Evolutionary conservation across 2,113 vertebrate species (phyloP), one percentile per base, ranked within the genome.

Genomic region (Channa maculata): DNA sequence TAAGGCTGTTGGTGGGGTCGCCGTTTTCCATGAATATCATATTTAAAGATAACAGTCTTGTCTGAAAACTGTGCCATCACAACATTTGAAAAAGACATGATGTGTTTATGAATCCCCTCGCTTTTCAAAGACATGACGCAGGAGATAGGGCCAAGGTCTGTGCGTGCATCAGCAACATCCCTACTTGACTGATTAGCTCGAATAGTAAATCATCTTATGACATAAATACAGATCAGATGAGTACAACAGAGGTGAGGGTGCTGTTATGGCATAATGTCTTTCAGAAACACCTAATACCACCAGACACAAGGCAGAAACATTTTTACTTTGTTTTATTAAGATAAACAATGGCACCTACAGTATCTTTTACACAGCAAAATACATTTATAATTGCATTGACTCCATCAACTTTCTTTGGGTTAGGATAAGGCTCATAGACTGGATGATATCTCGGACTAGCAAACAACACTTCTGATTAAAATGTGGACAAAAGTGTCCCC

Each of bases 81-180:
- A 65, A 33, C 53, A 68, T 45, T 44, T 52, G 7, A 66, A 53
- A 7, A 82, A 71, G 36, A 77, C 49, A 60, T 84, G 33, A 24
- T 54, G 11, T 3, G 43, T 69, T 81, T 77, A 74, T 48, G 79
- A 86, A 84, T 73, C 53, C 45, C 44, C 36, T 51, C 51, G 65
- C 79, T 52, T n/a, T 3, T 45, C 12, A 9, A 41, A 45, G 24
- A 64, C 39, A 74, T 90, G 90, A 91, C 88, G 86, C 86, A 84
- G 55, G 52, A 86, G 70, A 90, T 79, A 81, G 51, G 44, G 6
- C 60, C 91, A 92, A 93, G 92, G 91, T 55, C 80, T 54, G 38
- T 14, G n/a, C 51, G 74, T 66, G 76, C 84, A 90, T 89, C 84
- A 71, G 44, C 72, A 75, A 51, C 54, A 86, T 63, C 45, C 64